Conservation (phyloP, 2,888 invertebrate species). For the Conops quadrifasciatus region DNA sequence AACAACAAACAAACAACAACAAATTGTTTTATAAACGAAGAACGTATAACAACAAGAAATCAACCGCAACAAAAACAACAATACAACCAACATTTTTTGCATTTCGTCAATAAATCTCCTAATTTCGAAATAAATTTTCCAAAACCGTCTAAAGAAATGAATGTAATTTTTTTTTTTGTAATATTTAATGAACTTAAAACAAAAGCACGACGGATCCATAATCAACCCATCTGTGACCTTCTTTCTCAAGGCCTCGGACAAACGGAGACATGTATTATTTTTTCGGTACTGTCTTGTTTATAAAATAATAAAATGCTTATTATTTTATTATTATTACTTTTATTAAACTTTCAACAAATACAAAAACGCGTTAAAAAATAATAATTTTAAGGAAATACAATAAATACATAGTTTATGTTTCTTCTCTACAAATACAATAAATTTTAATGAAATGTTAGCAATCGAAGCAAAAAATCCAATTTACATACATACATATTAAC, state of each 20-base stretch:
- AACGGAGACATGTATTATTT: conserved; percentile 1
- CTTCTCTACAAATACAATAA: conserved; percentile 39
- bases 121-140: conserved; percentile 38
- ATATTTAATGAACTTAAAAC: conserved; percentile 6
- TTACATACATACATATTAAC: conserved; percentile 32
- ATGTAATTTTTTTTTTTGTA: conserved; percentile 29
- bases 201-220: not conserved
- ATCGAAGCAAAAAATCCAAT: conserved; percentile 34
- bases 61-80: conserved; percentile 39
- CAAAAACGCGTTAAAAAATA: not conserved
- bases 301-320: conserved; percentile 33
- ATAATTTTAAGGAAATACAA: conserved; percentile 36
- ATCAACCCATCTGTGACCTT: not conserved
- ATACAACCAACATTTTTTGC: conserved; percentile 37
- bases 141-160: conserved; percentile 37
- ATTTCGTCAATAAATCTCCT: conserved; percentile 39
- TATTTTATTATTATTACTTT: conserved; percentile 40
- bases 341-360: conserved; percentile 34
- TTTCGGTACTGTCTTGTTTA: conserved; percentile 27
- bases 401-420: conserved; percentile 46
- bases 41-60: conserved; percentile 12
- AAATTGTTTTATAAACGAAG: conserved; percentile 22
- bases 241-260: not conserved
- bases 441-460: conserved; percentile 34
- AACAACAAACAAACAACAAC: conserved; percentile 21